Evolutionary conservation across 2,888 invertebrate species (phyloP).

Genomic region (Norana najaformis): DNA sequence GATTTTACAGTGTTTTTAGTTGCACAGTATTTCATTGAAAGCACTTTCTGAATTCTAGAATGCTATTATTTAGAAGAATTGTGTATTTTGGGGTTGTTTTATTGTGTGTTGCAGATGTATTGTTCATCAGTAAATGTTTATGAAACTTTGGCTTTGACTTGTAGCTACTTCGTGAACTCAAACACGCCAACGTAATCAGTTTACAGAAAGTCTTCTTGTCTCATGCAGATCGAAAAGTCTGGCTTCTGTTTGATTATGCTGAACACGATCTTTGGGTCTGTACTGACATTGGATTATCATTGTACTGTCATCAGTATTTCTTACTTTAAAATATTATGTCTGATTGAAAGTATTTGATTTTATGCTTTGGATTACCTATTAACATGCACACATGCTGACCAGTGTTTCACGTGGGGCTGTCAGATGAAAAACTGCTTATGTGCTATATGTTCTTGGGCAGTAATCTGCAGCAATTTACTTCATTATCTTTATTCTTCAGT

Average conservation of each 20-base stretch:
- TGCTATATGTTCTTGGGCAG: no score
- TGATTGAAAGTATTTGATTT: not conserved
- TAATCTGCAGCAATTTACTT: no score
- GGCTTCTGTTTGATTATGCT: constrained; percentile 95
- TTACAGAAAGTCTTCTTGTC: constrained; percentile 94
- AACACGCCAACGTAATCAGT: constrained; percentile 95
- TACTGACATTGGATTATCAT: no score
- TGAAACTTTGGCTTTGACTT: constrained; percentile 36
- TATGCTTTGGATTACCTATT: not conserved
- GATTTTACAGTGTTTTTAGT: no score
- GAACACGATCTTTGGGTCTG: constrained; percentile 94
- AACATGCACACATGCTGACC: not conserved
- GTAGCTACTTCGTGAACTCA: constrained; percentile 90
- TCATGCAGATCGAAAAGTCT: constrained; percentile 93
- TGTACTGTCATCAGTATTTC: no score
- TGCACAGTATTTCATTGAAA: no score
- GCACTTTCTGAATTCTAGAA: no score
- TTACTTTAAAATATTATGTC: not conserved
- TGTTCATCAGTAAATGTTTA: not conserved
- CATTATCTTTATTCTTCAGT: no score
- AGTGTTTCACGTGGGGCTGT: not conserved
- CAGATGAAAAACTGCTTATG: not conserved
- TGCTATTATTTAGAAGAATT: no score
- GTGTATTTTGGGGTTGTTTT: no score
- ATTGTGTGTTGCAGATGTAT: not conserved